Evolutionary conservation across 2,888 invertebrate species (phyloP), one percentile per base, ranked within the genome.

Genomic region (Metacarcinus magister): DNA sequence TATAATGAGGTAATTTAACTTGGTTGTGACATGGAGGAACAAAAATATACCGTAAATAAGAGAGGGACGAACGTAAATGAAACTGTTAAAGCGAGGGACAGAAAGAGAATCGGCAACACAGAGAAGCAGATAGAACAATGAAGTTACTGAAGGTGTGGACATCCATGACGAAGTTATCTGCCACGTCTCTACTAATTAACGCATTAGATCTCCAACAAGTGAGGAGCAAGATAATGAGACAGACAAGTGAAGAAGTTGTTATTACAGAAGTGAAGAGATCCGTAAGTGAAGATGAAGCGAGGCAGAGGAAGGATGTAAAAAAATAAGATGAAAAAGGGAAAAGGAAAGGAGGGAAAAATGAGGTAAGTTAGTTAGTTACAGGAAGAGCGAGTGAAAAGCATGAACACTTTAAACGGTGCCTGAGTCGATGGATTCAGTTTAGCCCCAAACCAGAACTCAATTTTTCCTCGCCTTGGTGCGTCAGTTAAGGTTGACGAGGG

Each of bases 391-490:
- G 82, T 82, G 82, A 32, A 82, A 32, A 82, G 82, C 82, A 82
- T 32, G 82, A 82, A 82, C 0, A 32, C 8, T 5, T 32, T 32
- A 32, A 28, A 8, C 3, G 82, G 32, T 32, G 82, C 32, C 82
- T 32, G 32, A 82, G 32, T 82, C 28, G 32, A 82, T 82, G 82
- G 82, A 82, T 82, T 82, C 82, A 32, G 32, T 32, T 82, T 8
- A 82, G 82, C 82, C 32, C 13, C 32, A 82, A 82, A 82, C 82
- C 82, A 82, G 82, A 82, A 82, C 82, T 82, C 82, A 75, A 82
- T 32, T 82, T 82, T 82, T 82, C 82, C 82, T 10, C 82, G 82
- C 82, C 82, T 32, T 32, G 82, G 32, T 32, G 32, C 32, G 82
- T 82, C 82, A 82, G 32, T 28, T 32, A 82, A 13, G 32, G 82